A percentile compares a stretch with the other conserved stretches of the same genome.
Conservation (phyloP, 2,888 invertebrate species). For the Drosophila setosimentum region DNA sequence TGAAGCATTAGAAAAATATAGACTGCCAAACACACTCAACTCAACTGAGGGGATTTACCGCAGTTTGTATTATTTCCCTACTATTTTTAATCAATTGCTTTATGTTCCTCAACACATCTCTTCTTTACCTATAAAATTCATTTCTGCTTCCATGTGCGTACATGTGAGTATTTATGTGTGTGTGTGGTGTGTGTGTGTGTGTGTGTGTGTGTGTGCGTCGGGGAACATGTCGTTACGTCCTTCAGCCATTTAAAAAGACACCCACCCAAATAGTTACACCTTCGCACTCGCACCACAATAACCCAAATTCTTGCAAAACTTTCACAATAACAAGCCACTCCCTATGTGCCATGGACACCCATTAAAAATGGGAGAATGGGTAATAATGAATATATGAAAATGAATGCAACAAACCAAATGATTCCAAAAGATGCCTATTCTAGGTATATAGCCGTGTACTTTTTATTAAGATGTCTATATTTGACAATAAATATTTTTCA, state of each 20-base stretch:
- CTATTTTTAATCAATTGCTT: not conserved
- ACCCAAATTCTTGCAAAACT: slow-evolving; percentile 70
- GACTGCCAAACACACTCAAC: not conserved
- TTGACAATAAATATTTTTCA: not conserved
- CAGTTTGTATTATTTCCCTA: not conserved
- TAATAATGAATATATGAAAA: not conserved
- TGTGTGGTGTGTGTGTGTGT: not conserved
- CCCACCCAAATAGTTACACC: slow-evolving; percentile 22
- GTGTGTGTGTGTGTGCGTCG: not conserved
- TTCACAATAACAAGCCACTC: slow-evolving; percentile 48
- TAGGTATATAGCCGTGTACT: accelerated
- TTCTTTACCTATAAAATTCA: not conserved
- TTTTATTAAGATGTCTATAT: not conserved
- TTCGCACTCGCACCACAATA: slow-evolving; percentile 15
- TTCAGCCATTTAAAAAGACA: slow-evolving; percentile 11
- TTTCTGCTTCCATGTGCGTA: not conserved
- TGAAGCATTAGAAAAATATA: not conserved
- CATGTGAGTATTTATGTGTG: not conserved
- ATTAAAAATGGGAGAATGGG: not conserved
- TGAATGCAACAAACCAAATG: not conserved
- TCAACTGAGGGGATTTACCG: not conserved
- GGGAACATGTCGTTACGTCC: slow-evolving; percentile 2
- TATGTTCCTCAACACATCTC: not conserved
- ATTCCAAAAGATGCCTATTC: not conserved
- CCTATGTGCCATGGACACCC: slow-evolving; percentile 2